Evolutionary conservation across 1,140 invertebrate species (phyloP).

Genomic region (Brachionus sp.): DNA sequence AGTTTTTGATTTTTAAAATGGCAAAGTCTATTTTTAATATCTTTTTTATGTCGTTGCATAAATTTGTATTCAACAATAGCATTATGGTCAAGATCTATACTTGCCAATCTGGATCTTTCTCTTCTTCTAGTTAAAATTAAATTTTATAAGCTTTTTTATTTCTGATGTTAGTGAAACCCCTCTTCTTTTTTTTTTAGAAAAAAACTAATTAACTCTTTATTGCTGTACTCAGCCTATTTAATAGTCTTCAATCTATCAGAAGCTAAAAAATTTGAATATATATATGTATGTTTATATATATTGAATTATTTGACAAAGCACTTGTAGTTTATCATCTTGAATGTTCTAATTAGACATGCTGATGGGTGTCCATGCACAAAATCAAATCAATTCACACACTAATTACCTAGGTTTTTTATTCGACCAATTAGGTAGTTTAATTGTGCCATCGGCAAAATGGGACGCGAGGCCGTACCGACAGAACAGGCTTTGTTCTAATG

Average conservation of each 20-base stretch:
- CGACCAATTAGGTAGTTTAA: conserved; percentile 22
- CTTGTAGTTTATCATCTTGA: neutral
- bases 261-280: neutral
- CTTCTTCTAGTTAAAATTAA: conserved; percentile 9
- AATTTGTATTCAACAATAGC: conserved; percentile 27
- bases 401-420: conserved; percentile 5
- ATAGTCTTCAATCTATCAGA: neutral
- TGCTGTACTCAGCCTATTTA: neutral
- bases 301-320: neutral
- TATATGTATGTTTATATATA: too few species aligned
- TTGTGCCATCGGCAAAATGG: neutral
- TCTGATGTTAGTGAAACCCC: neutral
- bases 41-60: neutral
- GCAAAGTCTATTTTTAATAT: neutral
- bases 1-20: neutral
- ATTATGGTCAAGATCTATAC: conserved; percentile 38
- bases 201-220: neutral
- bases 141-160: neutral
- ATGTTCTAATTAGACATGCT: neutral
- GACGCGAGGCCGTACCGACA: neutral
- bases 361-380: neutral
- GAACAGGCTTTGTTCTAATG: neutral
- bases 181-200: neutral
- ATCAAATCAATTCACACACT: neutral
- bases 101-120: conserved; percentile 4